Evolutionary conservation across 2,113 vertebrate species (phyloP).

Genomic region (Atlantisia rogersi): DNA sequence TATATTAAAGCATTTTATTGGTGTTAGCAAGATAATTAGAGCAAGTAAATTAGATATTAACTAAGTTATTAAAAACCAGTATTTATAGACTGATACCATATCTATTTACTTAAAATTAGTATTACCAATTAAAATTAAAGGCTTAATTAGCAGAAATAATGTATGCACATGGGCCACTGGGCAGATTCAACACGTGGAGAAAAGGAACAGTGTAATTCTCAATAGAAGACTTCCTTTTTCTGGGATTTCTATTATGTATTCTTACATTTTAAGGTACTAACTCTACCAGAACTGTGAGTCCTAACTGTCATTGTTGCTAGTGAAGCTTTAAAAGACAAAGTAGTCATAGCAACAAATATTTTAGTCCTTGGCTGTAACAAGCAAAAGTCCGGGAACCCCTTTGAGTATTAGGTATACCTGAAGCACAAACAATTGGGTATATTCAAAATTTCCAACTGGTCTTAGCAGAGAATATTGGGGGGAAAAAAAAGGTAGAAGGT

Average conservation of each 20-base stretch:
- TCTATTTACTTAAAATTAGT: background rate
- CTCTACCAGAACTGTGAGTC: background rate
- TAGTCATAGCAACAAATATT: background rate
- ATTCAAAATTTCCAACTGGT: background rate
- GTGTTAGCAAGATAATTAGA: constrained; percentile 26
- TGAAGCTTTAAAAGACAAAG: background rate
- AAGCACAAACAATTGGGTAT: background rate
- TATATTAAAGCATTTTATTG: constrained; percentile 26
- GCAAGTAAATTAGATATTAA: constrained; percentile 35
- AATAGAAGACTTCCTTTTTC: background rate
- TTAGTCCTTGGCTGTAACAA: background rate
- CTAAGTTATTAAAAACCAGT: background rate
- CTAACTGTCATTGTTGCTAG: background rate
- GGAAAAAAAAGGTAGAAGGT: no score
- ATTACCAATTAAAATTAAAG: constrained; percentile 28
- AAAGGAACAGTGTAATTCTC: background rate
- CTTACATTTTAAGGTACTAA: background rate
- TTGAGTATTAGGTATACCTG: background rate
- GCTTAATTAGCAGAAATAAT: constrained; percentile 19
- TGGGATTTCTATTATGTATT: background rate
- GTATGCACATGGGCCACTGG: background rate
- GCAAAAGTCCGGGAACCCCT: background rate
- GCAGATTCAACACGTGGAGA: background rate
- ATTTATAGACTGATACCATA: constrained; percentile 9
- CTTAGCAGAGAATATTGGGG: background rate